Evolutionary conservation across 2,888 invertebrate genomes (phyloP), one percentile per base, ranked within the genome.

Genomic region (Branchellion lobata): DNA sequence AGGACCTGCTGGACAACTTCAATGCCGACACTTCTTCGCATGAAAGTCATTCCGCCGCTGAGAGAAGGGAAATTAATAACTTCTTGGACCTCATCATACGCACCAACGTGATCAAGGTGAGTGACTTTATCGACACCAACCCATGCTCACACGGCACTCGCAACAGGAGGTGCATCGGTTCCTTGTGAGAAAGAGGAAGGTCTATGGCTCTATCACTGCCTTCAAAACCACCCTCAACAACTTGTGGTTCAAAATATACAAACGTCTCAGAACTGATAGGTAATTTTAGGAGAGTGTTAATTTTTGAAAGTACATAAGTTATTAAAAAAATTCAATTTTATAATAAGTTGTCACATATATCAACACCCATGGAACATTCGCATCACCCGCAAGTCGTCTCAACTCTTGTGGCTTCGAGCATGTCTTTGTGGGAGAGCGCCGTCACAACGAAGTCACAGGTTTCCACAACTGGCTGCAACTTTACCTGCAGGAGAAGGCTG

Each of bases 401-500:
- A 86, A 87, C 81, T 87, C 87, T 0, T 85, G 85, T 81, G 87
- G 87, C 57, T 88, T 88, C 85, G 88, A 88, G 81, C 88, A 88
- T 84, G 87, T 88, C 71, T 88, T 88, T 85, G 87, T 88, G 69
- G 88, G 88, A 24, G 88, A 88, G 81, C 84, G 84, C 0, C 82
- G 85, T 29, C 84, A 84, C 3, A 82, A 84, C 65, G 84, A 85
- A 34, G 85, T 88, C 75, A 85, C 86, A 53, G 88, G 88, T n/a
- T 85, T 87, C 24, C 87, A 88, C 82, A 88, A 88, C 83, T 88
- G 88, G 88, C 84, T 88, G 71, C 87, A 87, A 83, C 85, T 87
- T 79, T 88, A 86, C 81, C 83, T 87, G 24, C 86, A 86, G 76
- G 88, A 88, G 80, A 87, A 86, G 79, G 82, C 82, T 3, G 87